phyloP scores from a whole-genome alignment of 2,113 vertebrate species.

The Coptodon bakossiorum region DNA sequence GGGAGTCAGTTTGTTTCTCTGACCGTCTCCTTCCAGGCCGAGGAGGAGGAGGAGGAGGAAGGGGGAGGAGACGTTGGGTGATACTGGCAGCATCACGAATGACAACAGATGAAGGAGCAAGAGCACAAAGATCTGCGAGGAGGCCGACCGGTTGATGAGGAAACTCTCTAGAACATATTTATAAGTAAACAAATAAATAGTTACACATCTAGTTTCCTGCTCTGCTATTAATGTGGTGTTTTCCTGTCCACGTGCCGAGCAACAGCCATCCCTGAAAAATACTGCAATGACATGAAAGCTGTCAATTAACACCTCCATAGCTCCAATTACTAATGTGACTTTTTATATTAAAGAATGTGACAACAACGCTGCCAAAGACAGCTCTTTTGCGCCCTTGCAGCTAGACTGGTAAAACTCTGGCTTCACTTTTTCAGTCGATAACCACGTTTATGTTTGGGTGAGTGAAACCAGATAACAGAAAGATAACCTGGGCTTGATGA shows the following conservation, averaged over 20 bases:
- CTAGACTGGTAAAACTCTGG: not conserved
- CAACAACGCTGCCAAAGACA: not conserved
- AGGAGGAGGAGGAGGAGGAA: slow-evolving; percentile 69
- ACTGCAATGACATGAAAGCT: slow-evolving; percentile 74
- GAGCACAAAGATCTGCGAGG: slow-evolving; percentile 66
- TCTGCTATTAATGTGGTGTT: not conserved
- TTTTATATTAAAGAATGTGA: not conserved
- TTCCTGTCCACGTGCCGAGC: slow-evolving; percentile 49
- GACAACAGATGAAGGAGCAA: slow-evolving; percentile 74
- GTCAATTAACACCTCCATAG: not conserved
- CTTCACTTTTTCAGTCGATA: not conserved
- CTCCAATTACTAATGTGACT: not conserved
- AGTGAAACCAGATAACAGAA: not conserved
- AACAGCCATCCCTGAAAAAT: slow-evolving; percentile 79
- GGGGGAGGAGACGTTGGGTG: slow-evolving; percentile 62
- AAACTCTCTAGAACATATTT: slow-evolving; percentile 36
- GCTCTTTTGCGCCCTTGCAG: not conserved
- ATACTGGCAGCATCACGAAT: slow-evolving; percentile 33
- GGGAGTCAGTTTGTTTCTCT: not conserved
- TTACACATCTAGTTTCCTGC: not conserved
- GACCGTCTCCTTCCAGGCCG: slow-evolving; percentile 57
- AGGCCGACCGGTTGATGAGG: slow-evolving; percentile 69
- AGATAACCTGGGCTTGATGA: not conserved
- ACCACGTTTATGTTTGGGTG: not conserved
- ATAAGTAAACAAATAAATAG: not conserved